Evolutionary conservation across 2,113 vertebrate species (phyloP), one percentile per base, ranked within the genome.

Genomic region (Patagioenas fasciata): DNA sequence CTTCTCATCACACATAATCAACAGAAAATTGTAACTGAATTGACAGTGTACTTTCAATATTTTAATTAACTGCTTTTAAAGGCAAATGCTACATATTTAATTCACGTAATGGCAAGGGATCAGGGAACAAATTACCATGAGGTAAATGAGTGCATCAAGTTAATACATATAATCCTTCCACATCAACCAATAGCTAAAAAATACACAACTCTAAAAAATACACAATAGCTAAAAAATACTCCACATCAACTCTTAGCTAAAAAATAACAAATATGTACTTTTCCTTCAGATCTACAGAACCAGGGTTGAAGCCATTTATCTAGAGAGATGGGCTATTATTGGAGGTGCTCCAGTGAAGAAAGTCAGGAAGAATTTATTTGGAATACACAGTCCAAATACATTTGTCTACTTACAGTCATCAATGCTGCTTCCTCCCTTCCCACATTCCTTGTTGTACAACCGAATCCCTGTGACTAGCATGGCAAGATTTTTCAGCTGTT

Each of bases 391-490:
- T 15, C 31, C 69, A 74, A 86, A 80, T 12, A 32, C 54, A 88
- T 29, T 7, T 57, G 34, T 57, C 74, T 77, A 98, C 98, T 97
- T 95, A 99, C 99, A 73, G 84, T 99, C 96, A 66, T 98, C 97
- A 20, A 99, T 98, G 93, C 97, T 67, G 26, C 98, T 96, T 79
- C 98, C 98, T 91, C 98, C 98, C 91, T 97, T 98, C 48, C 97
- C 90, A 54, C 94, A 97, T 92, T 98, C 97, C 95, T 97, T 99
- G 97, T 99, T 99, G 98, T 99, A 99, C 96, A 99, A 97, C 19
- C 97, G 98, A 95, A 99, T 99, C 62, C 99, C 99, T 8, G 98
- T 98, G 48, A 99, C 98, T 8, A 99, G 96, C 98, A 97, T 97
- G 80, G 97, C 96, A 57, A 99, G 97, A 85, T 99, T 98, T 20